phyloP scores from a whole-genome alignment of 1,140 invertebrate genomes.

The Zaprionus ornatus region DNA sequence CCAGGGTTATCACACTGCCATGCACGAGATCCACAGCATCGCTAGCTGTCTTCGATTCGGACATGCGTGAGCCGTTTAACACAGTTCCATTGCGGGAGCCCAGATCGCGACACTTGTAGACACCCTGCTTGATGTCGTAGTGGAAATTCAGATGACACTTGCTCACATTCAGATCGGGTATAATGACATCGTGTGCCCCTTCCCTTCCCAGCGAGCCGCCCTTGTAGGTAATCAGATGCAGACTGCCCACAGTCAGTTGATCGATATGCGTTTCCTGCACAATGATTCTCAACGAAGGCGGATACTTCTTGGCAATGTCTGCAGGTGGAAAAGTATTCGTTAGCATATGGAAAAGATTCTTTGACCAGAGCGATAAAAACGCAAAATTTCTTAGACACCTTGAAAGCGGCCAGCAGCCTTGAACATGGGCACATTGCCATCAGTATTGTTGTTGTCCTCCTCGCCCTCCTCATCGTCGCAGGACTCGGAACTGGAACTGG shows the following conservation, averaged over 20 bases:
- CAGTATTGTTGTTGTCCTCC: slow-evolving; percentile 17
- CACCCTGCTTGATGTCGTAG: slow-evolving; percentile 86
- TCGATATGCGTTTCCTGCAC: slow-evolving; percentile 89
- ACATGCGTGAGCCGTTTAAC: slow-evolving; percentile 91
- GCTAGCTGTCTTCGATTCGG: slow-evolving; percentile 89
- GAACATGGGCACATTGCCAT: slow-evolving; percentile 74
- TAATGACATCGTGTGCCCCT: slow-evolving; percentile 89
- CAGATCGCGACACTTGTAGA: slow-evolving; percentile 90
- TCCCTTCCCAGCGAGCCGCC: slow-evolving; percentile 94
- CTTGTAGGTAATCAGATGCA: slow-evolving; percentile 94
- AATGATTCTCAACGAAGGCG: slow-evolving; percentile 94
- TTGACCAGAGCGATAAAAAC: slow-evolving; percentile 45
- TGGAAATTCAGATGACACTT: slow-evolving; percentile 92
- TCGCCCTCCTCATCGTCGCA: slow-evolving; percentile 28
- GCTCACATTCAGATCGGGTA: slow-evolving; percentile 92
- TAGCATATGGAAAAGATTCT: background rate
- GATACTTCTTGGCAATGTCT: slow-evolving; percentile 90
- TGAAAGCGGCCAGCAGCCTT: slow-evolving; percentile 76
- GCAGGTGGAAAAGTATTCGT: background rate
- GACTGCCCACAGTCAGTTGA: slow-evolving; percentile 89
- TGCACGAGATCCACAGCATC: slow-evolving; percentile 87
- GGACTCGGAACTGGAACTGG: slow-evolving; percentile 44
- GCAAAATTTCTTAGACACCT: slow-evolving; percentile 73
- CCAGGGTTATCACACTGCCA: slow-evolving; percentile 89
- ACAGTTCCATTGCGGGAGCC: slow-evolving; percentile 95